A percentile compares a stretch with the other conserved stretches of the same genome.
These are phyloP conservation scores for Noctua pronuba DNA, from an alignment of 2,888 invertebrate species.

Conservation along the genomic window DNA sequence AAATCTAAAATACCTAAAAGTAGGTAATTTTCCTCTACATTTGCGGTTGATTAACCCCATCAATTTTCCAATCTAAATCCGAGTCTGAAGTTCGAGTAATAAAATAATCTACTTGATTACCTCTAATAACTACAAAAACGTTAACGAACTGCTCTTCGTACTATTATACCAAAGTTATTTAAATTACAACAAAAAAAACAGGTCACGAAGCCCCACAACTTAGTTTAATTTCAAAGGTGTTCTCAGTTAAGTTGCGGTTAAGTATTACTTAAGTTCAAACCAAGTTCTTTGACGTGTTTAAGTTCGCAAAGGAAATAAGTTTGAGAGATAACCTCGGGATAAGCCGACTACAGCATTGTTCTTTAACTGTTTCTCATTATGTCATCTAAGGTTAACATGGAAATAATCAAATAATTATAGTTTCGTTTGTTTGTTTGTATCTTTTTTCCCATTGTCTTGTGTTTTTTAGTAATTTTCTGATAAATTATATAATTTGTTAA, in stretches of 20 bases:
- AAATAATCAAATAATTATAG: slow-evolving; percentile 56
- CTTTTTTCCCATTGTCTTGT: slow-evolving; percentile 40
- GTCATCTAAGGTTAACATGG: slow-evolving; percentile 59
- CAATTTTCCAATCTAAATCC: neutral
- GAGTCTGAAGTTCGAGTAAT: slow-evolving; percentile 3
- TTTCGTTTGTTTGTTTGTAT: slow-evolving; percentile 28
- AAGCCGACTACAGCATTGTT: slow-evolving; percentile 59
- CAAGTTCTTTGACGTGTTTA: slow-evolving; percentile 48
- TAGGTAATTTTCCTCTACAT: neutral
- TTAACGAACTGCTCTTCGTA: slow-evolving; percentile 24
- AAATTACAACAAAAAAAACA: slow-evolving; percentile 42
- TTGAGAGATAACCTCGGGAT: slow-evolving; percentile 65
- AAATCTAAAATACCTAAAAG: neutral
- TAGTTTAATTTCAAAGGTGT: slow-evolving; percentile 41
- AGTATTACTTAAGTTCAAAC: slow-evolving; percentile 44
- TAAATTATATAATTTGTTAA: slow-evolving; percentile 13
- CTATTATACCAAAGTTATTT: slow-evolving; percentile 21
- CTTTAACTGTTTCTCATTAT: slow-evolving; percentile 61
- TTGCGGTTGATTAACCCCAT: slow-evolving; percentile 13
- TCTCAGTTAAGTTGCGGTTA: slow-evolving; percentile 45
- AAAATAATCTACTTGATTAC: slow-evolving; percentile 14
- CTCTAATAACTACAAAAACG: slow-evolving; percentile 31
- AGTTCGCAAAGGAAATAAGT: slow-evolving; percentile 62
- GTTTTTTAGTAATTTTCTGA: slow-evolving; percentile 18
- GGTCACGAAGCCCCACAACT: slow-evolving; percentile 43